Conservation (phyloP, 2,113 vertebrate genomes). For the Anthoscopus minutus region DNA sequence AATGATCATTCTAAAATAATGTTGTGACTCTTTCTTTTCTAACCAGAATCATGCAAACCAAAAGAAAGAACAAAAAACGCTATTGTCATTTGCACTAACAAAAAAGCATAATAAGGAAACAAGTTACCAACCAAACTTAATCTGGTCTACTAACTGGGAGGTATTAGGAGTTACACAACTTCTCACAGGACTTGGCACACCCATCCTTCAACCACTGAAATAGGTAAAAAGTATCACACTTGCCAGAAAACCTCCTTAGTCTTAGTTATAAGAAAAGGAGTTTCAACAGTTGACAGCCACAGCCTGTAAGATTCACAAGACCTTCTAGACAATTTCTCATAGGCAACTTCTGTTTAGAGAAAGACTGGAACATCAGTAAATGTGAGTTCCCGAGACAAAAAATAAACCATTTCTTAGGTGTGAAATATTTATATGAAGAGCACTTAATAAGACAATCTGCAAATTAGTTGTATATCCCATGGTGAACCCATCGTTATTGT, state of each 20-base stretch:
- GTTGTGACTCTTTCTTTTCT: not conserved
- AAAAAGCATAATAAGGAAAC: not conserved
- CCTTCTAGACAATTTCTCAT: not conserved
- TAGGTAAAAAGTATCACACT: not conserved
- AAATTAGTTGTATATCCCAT: not conserved
- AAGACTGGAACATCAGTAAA: not conserved
- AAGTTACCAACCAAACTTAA: not conserved
- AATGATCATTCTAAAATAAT: conserved; percentile 5
- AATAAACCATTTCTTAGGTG: not conserved
- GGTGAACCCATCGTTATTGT: not conserved
- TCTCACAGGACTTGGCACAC: not conserved
- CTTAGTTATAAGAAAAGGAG: not conserved
- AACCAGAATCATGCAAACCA: not conserved
- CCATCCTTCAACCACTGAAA: not conserved
- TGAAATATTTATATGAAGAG: not conserved
- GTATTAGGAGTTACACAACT: not conserved
- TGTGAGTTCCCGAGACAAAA: not conserved
- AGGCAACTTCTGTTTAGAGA: not conserved
- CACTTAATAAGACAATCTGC: not conserved
- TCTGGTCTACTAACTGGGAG: not conserved
- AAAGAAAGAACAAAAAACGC: conserved; percentile 8
- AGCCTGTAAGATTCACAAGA: not conserved
- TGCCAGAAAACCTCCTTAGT: not conserved
- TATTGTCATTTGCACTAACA: not conserved
- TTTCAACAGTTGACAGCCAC: not conserved